A percentile compares a stretch with the other conserved stretches of the same genome.
Evolutionary conservation across 2,888 invertebrate genomes (phyloP).

Genomic region (Plagiodera versicolora): DNA sequence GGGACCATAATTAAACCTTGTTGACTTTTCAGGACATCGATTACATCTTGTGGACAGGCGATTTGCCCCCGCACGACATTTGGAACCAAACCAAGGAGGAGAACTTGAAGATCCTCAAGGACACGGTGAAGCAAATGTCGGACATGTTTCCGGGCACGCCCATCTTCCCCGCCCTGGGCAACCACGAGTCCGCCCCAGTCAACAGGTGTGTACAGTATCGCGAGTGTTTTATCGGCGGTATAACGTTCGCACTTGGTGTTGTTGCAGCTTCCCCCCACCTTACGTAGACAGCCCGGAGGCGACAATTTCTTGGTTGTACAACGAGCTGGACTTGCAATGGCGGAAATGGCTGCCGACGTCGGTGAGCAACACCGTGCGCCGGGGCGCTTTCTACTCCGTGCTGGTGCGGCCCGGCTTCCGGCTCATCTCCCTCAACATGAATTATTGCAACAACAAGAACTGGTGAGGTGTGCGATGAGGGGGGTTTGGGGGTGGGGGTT

Average conservation of each 20-base stretch:
- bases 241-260: neutral
- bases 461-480: conserved; percentile 62
- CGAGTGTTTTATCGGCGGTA: too few relatives aligned
- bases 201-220: conserved; percentile 78
- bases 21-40: conserved; percentile 80
- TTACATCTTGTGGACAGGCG: conserved; percentile 95
- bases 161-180: conserved; percentile 93
- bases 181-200: conserved; percentile 95
- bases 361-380: conserved; percentile 81
- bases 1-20: neutral
- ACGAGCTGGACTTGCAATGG: conserved; percentile 88
- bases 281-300: conserved; percentile 79
- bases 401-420: conserved; percentile 87
- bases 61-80: conserved; percentile 93
- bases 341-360: conserved; percentile 87
- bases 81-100: conserved; percentile 92
- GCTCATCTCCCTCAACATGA: conserved; percentile 93
- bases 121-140: conserved; percentile 82
- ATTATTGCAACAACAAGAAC: conserved; percentile 94
- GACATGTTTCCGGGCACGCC: conserved; percentile 89
- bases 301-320: conserved; percentile 90
- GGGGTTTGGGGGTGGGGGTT: neutral
- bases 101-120: conserved; percentile 81
- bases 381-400: conserved; percentile 91
- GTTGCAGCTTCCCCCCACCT: conserved; percentile 80